Base-by-base conservation (phyloP, 2,888 invertebrate genomes). In the Macropis europaea region DNA sequence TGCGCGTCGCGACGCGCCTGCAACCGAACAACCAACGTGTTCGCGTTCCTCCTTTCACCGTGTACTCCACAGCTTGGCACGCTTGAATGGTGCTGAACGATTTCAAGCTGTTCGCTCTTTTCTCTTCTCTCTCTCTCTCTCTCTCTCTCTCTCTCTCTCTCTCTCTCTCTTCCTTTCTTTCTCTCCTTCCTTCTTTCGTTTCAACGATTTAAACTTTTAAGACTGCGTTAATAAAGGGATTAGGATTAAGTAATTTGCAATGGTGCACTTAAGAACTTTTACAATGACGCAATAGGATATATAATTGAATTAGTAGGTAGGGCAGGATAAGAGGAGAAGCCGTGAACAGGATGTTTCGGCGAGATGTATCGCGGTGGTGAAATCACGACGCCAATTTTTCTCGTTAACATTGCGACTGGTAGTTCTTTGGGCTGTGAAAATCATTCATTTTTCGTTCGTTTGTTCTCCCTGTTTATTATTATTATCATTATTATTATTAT, bases 391-490 rank as follows among this genome's bases (percentile, higher is more conserved):
- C 17, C 22, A 13, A 38, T 38, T 40, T 30, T 54, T 6, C 43
- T 62, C 32, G 38, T 43, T 42, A 9, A 40, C 6, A n/a, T 45
- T 47, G 50, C 17, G 34, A 43, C 19, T 45, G 32, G 24, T 47
- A 43, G 13, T 34, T 22, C 24, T 71, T 60, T 62, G 40, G 64
- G 69, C 67, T 79, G 57, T 79, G 77, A 79, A 42, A 47, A 74
- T 67, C 36, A 45, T 66, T 60, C 56, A 17, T 43, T 7, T 22
- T 9, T 28, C 26, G 13, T 59, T 47, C n/a, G 19, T 32, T 45
- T 40, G 28, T 28, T 13, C 1, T 9, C 42, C 9, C 7, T 40
- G 2, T 3, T 4, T 42, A n/a, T n/a, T n/a, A n/a, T n/a, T n/a
- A n/a, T n/a, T n/a, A n/a, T n/a, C n/a, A n/a, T n/a, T n/a, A n/a